phyloP scores from a whole-genome alignment of 2,797 vertebrate genomes.

The Morelia viridis region DNA sequence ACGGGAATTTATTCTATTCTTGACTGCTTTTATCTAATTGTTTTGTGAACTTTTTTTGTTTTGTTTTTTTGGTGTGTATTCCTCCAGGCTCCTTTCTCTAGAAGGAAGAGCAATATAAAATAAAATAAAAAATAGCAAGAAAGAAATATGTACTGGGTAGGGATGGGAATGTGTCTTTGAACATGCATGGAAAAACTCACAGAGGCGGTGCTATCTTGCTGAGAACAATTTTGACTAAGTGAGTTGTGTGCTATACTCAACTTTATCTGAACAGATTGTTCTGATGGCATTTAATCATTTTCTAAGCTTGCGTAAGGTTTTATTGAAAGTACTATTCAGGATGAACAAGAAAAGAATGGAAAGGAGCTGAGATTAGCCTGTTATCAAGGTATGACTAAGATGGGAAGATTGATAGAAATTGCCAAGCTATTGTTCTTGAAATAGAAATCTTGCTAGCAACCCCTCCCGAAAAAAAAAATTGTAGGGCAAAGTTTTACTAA shows the following conservation, averaged over 20 bases:
- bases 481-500: conserved; percentile 60
- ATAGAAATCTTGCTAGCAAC: conserved; percentile 64
- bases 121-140: neutral
- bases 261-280: conserved; percentile 35
- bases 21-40: neutral
- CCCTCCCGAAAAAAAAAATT: conserved; percentile 53
- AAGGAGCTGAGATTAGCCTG: conserved; percentile 63
- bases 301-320: conserved; percentile 53
- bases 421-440: conserved; percentile 68
- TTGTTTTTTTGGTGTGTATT: neutral
- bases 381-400: conserved; percentile 72
- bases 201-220: neutral
- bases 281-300: conserved; percentile 42
- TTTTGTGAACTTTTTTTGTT: neutral
- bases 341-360: conserved; percentile 51
- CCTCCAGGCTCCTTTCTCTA: neutral
- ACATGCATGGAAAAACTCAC: neutral
- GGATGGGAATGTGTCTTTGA: too few species aligned
- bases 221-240: neutral
- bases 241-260: conserved; percentile 33
- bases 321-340: conserved; percentile 56
- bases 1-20: neutral
- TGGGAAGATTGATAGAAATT: conserved; percentile 56
- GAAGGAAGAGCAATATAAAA: neutral
- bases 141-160: neutral